Conservation (phyloP, 2,113 vertebrate species). For the Tachycineta bicolor region DNA sequence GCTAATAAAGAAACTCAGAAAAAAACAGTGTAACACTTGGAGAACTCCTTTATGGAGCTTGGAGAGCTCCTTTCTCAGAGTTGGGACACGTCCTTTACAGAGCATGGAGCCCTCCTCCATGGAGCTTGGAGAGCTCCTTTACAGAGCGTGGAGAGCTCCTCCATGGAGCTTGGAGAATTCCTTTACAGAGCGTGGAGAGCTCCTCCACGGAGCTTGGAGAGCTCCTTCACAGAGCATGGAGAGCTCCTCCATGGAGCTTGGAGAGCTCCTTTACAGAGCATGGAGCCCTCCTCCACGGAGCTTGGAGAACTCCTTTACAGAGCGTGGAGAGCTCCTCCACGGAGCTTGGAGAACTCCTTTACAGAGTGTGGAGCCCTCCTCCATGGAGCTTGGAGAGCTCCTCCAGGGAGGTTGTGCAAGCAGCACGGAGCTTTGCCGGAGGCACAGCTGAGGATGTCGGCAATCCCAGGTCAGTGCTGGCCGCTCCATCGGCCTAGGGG, state of each 20-base stretch:
- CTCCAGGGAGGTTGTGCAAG: background rate
- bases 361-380: background rate
- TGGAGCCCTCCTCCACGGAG: background rate
- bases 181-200: background rate
- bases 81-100: no score
- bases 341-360: background rate
- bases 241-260: background rate
- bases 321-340: background rate
- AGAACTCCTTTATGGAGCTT: rapidly evolving
- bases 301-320: background rate
- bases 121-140: background rate
- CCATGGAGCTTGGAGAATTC: background rate
- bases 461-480: background rate
- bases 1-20: no score
- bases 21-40: no score
- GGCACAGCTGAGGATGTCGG: background rate
- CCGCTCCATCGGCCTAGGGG: rapidly evolving
- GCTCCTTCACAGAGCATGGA: background rate
- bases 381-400: background rate
- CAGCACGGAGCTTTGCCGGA: background rate
- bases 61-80: no score
- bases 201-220: background rate
- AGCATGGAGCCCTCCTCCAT: background rate
- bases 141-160: background rate
- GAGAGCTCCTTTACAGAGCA: background rate